These are phyloP conservation scores for Hanleya hanleyi DNA, from an alignment of 2,888 invertebrate species.

Conservation along the genomic window DNA sequence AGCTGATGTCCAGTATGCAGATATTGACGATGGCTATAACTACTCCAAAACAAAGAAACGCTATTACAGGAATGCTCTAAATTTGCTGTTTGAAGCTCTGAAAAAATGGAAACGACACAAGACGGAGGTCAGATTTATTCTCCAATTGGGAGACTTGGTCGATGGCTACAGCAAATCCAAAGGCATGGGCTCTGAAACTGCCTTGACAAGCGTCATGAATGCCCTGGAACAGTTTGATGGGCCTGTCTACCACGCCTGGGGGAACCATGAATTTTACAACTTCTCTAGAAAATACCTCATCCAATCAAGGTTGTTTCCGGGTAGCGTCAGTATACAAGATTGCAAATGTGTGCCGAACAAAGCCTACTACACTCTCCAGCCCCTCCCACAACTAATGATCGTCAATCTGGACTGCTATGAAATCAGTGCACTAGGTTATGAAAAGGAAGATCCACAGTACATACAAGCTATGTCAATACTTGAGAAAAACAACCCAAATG, in stretches of 20 bases:
- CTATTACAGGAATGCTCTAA: constrained; percentile 69
- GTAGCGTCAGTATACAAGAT: constrained; percentile 21
- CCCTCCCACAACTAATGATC: constrained; percentile 56
- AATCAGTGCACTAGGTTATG: constrained; percentile 65
- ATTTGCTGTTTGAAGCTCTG: constrained; percentile 64
- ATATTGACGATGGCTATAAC: constrained; percentile 68
- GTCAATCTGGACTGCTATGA: constrained; percentile 72
- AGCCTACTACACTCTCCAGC: constrained; percentile 65
- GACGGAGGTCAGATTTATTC: constrained; percentile 56
- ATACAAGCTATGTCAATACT: constrained; percentile 54
- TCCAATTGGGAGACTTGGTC: constrained; percentile 73
- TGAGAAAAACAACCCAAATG: constrained; percentile 58
- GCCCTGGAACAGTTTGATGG: constrained; percentile 33
- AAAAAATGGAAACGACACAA: constrained; percentile 53
- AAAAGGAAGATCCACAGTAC: constrained; percentile 45
- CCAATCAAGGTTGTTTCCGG: constrained; percentile 44
- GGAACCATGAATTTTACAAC: constrained; percentile 74
- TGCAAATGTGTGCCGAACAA: constrained; percentile 20
- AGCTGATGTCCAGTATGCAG: constrained; percentile 74
- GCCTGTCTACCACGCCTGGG: constrained; percentile 66
- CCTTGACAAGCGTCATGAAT: constrained; percentile 56
- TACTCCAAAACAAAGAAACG: constrained; percentile 61
- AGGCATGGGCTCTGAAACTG: constrained; percentile 42
- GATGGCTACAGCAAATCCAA: constrained; percentile 66
- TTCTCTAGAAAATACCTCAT: constrained; percentile 60